Conservation (phyloP, 2,888 invertebrate genomes). For the Dioctria linearis region DNA sequence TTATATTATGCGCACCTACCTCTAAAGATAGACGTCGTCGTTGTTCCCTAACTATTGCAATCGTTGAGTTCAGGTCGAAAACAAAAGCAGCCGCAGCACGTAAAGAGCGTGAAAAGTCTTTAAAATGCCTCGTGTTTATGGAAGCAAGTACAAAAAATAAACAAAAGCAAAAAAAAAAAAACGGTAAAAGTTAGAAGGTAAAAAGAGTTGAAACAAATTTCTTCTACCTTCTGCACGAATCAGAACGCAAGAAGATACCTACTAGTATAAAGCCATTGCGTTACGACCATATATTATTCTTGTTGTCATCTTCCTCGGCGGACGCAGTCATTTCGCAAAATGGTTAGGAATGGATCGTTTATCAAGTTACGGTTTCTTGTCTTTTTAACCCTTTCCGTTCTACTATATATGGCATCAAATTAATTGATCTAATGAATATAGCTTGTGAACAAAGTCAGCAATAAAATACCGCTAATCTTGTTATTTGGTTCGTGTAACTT, state of each 20-base stretch:
- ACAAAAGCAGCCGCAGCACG: slow-evolving; percentile 39
- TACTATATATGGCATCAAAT: not conserved
- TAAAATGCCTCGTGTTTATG: slow-evolving; percentile 45
- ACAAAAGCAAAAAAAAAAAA: slow-evolving; percentile 31
- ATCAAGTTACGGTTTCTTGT: slow-evolving; percentile 8
- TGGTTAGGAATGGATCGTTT: slow-evolving; percentile 6
- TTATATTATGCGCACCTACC: not conserved
- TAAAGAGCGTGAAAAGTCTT: slow-evolving; percentile 50
- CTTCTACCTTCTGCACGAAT: not conserved
- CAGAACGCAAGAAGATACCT: not conserved
- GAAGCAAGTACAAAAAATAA: slow-evolving; percentile 31
- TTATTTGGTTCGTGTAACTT: too few species aligned
- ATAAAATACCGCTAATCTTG: not conserved
- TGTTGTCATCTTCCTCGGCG: not conserved
- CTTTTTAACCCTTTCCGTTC: not conserved
- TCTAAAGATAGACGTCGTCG: slow-evolving; percentile 6
- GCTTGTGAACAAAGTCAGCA: not conserved
- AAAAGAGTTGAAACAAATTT: slow-evolving; percentile 3
- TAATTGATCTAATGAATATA: not conserved
- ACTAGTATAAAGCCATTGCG: not conserved
- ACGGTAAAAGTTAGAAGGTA: slow-evolving; percentile 27
- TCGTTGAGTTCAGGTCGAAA: not conserved
- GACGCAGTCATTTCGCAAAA: not conserved
- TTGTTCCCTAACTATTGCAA: not conserved
- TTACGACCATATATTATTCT: not conserved